Percentiles rank a stretch among this genome's conserved stretches.
Evolutionary conservation across 2,797 vertebrate species (phyloP).

Genomic region (Nannoperca obscura): DNA sequence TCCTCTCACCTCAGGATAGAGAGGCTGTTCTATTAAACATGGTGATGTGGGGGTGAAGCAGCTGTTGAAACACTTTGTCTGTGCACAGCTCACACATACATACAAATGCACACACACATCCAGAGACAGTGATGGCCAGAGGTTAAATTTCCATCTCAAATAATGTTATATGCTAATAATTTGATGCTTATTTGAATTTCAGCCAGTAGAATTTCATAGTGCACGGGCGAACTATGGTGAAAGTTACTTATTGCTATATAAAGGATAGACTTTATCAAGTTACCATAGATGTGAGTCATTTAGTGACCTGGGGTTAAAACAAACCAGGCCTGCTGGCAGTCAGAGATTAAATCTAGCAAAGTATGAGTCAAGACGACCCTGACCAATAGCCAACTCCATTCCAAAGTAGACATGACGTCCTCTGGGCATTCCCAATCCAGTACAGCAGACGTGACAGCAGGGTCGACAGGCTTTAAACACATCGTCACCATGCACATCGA

Average conservation of each 20-base stretch:
- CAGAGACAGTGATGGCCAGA: slow-evolving; percentile 16
- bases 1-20: slow-evolving; percentile 79
- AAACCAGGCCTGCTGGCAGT: slow-evolving; percentile 61
- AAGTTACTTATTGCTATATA: slow-evolving; percentile 31
- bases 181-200: slow-evolving; percentile 29
- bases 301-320: slow-evolving; percentile 66
- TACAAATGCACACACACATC: slow-evolving; percentile 36
- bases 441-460: slow-evolving; percentile 47
- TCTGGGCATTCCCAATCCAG: slow-evolving; percentile 55
- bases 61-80: slow-evolving; percentile 73
- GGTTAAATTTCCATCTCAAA: slow-evolving; percentile 49
- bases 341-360: slow-evolving; percentile 72
- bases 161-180: background rate
- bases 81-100: slow-evolving; percentile 38
- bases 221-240: background rate
- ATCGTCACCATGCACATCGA: slow-evolving; percentile 55
- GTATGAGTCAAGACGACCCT: slow-evolving; percentile 66
- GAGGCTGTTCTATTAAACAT: slow-evolving; percentile 69
- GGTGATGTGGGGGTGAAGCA: slow-evolving; percentile 49
- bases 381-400: slow-evolving; percentile 46
- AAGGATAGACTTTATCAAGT: slow-evolving; percentile 57
- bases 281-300: slow-evolving; percentile 66
- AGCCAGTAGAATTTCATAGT: slow-evolving; percentile 12
- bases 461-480: slow-evolving; percentile 68
- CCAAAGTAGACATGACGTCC: slow-evolving; percentile 61